A percentile compares a stretch with the other conserved stretches of the same genome.
These are phyloP conservation scores for Chlorops oryzae DNA, from an alignment of 1,140 invertebrate genomes.

Conservation along the genomic window DNA sequence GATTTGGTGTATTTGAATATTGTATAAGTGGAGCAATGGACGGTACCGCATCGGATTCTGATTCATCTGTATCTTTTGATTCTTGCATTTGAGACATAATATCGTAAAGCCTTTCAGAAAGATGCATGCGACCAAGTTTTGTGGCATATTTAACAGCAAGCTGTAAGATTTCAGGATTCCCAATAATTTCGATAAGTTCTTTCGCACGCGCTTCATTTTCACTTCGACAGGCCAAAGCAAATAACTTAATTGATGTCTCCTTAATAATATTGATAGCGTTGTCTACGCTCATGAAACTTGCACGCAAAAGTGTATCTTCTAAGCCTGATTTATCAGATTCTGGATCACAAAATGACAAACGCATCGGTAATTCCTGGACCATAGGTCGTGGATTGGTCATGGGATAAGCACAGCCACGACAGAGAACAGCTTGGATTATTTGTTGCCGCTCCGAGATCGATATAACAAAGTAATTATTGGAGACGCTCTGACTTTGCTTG, in stretches of 20 bases:
- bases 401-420: slow-evolving; percentile 82
- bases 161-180: slow-evolving; percentile 67
- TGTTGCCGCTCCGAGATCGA: slow-evolving; percentile 69
- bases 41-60: no score
- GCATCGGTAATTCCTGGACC: slow-evolving; percentile 62
- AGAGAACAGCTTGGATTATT: slow-evolving; percentile 73
- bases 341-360: slow-evolving; percentile 76
- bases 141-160: slow-evolving; percentile 83
- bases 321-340: slow-evolving; percentile 73
- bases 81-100: slow-evolving; percentile 42
- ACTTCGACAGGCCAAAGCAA: slow-evolving; percentile 72
- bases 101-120: slow-evolving; percentile 65
- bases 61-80: slow-evolving; percentile 32
- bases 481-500: slow-evolving; percentile 58
- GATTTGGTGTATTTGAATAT: no score
- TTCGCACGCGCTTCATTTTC: slow-evolving; percentile 80
- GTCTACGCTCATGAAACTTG: slow-evolving; percentile 56
- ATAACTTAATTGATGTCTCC: slow-evolving; percentile 80
- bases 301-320: slow-evolving; percentile 69
- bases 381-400: slow-evolving; percentile 78
- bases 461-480: slow-evolving; percentile 77
- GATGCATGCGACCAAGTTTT: slow-evolving; percentile 63
- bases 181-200: slow-evolving; percentile 79
- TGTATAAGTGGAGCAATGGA: no score
- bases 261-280: slow-evolving; percentile 59